A percentile compares a stretch with the other conserved stretches of the same genome.
Conservation (phyloP, 35 echinoderm and acorn worm genomes). For the Ptychodera flava region DNA sequence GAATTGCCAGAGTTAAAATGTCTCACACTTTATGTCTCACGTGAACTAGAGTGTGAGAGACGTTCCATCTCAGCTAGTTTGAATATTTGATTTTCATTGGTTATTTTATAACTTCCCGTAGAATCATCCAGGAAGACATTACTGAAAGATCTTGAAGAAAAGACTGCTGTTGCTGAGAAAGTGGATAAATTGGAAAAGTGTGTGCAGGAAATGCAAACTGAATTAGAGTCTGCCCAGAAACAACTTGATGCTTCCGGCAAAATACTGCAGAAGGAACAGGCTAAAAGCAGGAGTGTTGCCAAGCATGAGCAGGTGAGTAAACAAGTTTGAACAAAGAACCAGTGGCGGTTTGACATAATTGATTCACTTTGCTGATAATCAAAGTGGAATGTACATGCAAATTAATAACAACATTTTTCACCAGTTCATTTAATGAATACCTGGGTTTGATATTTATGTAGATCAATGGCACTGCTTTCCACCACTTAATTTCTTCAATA, state of each 20-base stretch:
- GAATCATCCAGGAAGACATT: conserved; percentile 42
- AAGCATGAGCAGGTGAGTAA: conserved; percentile 88
- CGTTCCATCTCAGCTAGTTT: too few species aligned
- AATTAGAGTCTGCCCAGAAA: conserved; percentile 47
- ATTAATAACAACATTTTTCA: too few species aligned
- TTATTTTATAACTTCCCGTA: too few species aligned
- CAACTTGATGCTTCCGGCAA: conserved; percentile 54
- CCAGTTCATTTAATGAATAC: too few species aligned
- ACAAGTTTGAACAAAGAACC: background rate
- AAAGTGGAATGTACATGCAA: background rate
- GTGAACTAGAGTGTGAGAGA: too few species aligned
- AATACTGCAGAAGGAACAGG: conserved; percentile 90
- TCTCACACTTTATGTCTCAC: too few species aligned
- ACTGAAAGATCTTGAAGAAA: conserved; percentile 41
- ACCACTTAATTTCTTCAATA: too few species aligned
- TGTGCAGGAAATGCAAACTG: conserved; percentile 45
- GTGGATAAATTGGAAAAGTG: conserved; percentile 63
- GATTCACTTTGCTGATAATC: background rate
- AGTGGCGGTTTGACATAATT: background rate
- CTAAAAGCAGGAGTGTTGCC: conserved; percentile 81
- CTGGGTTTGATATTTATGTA: too few species aligned
- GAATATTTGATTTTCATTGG: too few species aligned
- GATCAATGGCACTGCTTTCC: too few species aligned
- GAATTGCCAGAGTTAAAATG: too few species aligned
- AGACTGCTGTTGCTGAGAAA: conserved; percentile 30